A percentile compares a stretch with the other conserved stretches of the same genome.
These are phyloP conservation scores for Drosophila stalkeri DNA, from an alignment of 2,888 invertebrate species.

Conservation along the genomic window DNA sequence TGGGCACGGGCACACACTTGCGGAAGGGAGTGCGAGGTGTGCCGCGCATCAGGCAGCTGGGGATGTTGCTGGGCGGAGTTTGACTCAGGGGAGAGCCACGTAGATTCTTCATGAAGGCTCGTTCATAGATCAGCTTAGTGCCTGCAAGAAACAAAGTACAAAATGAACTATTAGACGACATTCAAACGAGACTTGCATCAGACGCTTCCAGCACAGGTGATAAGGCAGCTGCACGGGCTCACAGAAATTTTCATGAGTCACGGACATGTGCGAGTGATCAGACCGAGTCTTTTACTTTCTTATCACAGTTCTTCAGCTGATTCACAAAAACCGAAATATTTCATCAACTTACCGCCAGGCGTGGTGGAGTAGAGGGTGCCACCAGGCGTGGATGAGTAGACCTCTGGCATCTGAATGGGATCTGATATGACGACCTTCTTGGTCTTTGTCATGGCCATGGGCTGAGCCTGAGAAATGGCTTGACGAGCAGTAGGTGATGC, in stretches of 20 bases:
- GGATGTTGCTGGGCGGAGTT: constrained; percentile 95
- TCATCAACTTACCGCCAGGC: constrained; percentile 92
- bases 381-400: constrained; percentile 96
- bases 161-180: constrained; percentile 24
- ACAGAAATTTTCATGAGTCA: constrained; percentile 47
- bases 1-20: constrained; percentile 82
- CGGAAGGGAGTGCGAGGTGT: constrained; percentile 85
- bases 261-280: constrained; percentile 87
- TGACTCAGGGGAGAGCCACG: constrained; percentile 95
- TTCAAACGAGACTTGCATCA: constrained; percentile 32
- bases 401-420: constrained; percentile 93
- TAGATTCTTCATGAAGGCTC: constrained; percentile 94
- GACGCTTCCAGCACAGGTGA: constrained; percentile 82
- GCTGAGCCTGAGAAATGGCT: constrained; percentile 89
- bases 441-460: constrained; percentile 90
- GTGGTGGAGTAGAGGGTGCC: constrained; percentile 97
- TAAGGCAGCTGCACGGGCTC: constrained; percentile 53
- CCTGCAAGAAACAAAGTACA: constrained; percentile 87
- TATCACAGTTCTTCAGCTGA: constrained; percentile 49
- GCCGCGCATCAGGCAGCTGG: constrained; percentile 89
- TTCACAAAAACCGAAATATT: constrained; percentile 37
- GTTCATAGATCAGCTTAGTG: constrained; percentile 96
- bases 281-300: constrained; percentile 4
- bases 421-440: constrained; percentile 92
- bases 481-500: constrained; percentile 93